Evolutionary conservation across 2,888 invertebrate species (phyloP).

Genomic region (Drosophila kambysellisi): DNA sequence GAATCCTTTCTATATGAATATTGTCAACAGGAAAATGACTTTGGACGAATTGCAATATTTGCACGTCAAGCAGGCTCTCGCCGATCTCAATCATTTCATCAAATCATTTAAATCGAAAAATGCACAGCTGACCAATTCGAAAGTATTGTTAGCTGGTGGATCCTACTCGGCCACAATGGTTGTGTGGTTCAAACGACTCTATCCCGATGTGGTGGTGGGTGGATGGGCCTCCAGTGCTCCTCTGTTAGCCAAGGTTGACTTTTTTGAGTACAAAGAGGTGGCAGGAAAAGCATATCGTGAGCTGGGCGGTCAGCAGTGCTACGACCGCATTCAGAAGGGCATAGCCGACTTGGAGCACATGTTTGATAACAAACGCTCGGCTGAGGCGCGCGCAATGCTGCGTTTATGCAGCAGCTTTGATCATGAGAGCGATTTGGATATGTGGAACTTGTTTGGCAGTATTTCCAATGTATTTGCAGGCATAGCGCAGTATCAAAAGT

Average conservation of each 20-base stretch:
- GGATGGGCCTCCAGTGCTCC: conserved; percentile 89
- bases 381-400: conserved; percentile 78
- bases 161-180: conserved; percentile 90
- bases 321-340: conserved; percentile 82
- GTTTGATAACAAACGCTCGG: conserved; percentile 68
- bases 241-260: conserved; percentile 87
- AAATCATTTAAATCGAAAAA: conserved; percentile 83
- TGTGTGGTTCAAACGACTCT: conserved; percentile 88
- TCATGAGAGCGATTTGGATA: conserved; percentile 77
- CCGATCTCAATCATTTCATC: conserved; percentile 89
- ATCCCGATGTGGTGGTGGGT: conserved; percentile 88
- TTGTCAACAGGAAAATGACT: conserved; percentile 85
- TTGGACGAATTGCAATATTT: conserved; percentile 87
- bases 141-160: conserved; percentile 87
- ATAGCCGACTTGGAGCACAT: conserved; percentile 79
- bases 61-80: conserved; percentile 88
- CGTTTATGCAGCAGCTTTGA: conserved; percentile 82
- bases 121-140: conserved; percentile 82
- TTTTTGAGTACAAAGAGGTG: conserved; percentile 85
- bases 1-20: neutral
- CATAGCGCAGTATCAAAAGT: conserved; percentile 82
- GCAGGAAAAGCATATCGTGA: conserved; percentile 74
- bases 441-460: conserved; percentile 80
- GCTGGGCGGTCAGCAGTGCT: conserved; percentile 82
- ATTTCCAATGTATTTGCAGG: conserved; percentile 81